phyloP scores from a whole-genome alignment of 2,888 invertebrate genomes.

The Orchestes rusci region DNA sequence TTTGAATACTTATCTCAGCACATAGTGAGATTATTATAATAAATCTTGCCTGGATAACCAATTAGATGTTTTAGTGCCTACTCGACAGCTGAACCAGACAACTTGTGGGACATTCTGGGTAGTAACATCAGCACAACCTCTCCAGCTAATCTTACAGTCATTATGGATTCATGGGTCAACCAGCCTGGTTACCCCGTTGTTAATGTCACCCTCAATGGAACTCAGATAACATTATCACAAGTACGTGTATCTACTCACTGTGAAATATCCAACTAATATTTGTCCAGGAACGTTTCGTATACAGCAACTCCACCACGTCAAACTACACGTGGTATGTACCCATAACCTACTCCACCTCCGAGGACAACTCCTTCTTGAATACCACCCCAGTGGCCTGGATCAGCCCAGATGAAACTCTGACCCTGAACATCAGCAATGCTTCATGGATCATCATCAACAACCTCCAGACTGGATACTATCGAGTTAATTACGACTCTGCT shows the following conservation, averaged over 20 bases:
- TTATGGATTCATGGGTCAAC: slow-evolving; percentile 21
- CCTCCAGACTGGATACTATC: slow-evolving; percentile 46
- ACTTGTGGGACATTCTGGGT: slow-evolving; percentile 19
- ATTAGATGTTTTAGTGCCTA: slow-evolving; percentile 9
- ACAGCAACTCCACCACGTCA: slow-evolving; percentile 40
- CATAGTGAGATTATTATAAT: slow-evolving; percentile 15
- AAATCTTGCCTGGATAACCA: neutral
- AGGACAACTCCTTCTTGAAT: slow-evolving; percentile 38
- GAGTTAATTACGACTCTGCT: slow-evolving; percentile 53
- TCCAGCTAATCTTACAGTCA: slow-evolving; percentile 8
- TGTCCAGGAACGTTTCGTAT: slow-evolving; percentile 23
- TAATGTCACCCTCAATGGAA: slow-evolving; percentile 13
- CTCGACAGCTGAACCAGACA: slow-evolving; percentile 16
- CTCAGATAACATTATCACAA: slow-evolving; percentile 24
- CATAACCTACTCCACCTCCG: slow-evolving; percentile 46
- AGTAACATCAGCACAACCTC: slow-evolving; percentile 3
- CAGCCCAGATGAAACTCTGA: slow-evolving; percentile 25
- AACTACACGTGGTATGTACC: slow-evolving; percentile 46
- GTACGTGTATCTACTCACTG: too few species aligned
- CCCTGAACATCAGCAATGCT: neutral
- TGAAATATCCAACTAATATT: too few species aligned
- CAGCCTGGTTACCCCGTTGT: slow-evolving; percentile 21
- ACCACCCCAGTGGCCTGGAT: slow-evolving; percentile 40
- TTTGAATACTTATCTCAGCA: slow-evolving; percentile 18
- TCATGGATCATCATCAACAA: slow-evolving; percentile 29